These are phyloP conservation scores for Cromileptes altivelis DNA, from an alignment of 2,113 vertebrate genomes.

Conservation along the genomic window DNA sequence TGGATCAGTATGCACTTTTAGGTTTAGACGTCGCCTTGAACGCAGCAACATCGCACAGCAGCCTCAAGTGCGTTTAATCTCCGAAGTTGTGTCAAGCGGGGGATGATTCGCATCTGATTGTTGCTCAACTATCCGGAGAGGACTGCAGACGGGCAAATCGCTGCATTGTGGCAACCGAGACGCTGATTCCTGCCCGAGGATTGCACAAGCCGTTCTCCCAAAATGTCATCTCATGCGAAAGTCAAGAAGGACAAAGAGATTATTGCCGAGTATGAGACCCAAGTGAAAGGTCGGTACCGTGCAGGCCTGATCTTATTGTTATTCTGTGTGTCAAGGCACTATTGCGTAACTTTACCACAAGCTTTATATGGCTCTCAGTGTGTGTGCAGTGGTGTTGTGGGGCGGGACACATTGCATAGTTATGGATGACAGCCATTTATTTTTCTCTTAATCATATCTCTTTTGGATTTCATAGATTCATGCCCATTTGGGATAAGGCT, in stretches of 20 bases:
- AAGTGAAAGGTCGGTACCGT: slow-evolving; percentile 91
- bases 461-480: neutral
- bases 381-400: slow-evolving; percentile 45
- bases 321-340: slow-evolving; percentile 38
- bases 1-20: slow-evolving; percentile 56
- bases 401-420: slow-evolving; percentile 61
- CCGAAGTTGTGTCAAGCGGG: slow-evolving; percentile 64
- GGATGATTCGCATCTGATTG: slow-evolving; percentile 65
- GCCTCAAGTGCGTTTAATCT: slow-evolving; percentile 40
- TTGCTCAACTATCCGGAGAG: slow-evolving; percentile 49
- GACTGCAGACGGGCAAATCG: slow-evolving; percentile 48
- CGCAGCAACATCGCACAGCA: slow-evolving; percentile 44
- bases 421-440: slow-evolving; percentile 24
- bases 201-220: slow-evolving; percentile 71
- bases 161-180: slow-evolving; percentile 64
- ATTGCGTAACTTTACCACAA: slow-evolving; percentile 79
- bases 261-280: slow-evolving; percentile 95
- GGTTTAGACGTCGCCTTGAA: slow-evolving; percentile 60
- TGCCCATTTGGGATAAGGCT: neutral
- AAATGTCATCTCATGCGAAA: slow-evolving; percentile 94
- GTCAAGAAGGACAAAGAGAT: slow-evolving; percentile 99
- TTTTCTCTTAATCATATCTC: neutral
- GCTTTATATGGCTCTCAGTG: slow-evolving; percentile 50
- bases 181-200: slow-evolving; percentile 54
- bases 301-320: slow-evolving; percentile 53